These are phyloP conservation scores for Mirounga angustirostris DNA, from an alignment of 2,113 vertebrate genomes.

Conservation along the genomic window DNA sequence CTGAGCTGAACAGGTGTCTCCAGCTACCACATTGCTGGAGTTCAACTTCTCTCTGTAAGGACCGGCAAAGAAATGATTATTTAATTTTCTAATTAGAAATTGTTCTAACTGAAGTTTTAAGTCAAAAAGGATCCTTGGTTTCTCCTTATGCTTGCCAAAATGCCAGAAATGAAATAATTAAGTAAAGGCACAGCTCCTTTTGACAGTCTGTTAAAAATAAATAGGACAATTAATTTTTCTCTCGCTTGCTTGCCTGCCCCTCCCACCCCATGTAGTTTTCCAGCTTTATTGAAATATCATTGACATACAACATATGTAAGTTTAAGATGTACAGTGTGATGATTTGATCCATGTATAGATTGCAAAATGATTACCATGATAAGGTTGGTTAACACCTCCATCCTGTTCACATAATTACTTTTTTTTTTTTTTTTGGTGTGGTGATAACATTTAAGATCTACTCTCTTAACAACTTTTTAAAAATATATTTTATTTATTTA, in stretches of 20 bases:
- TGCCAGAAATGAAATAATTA: background rate
- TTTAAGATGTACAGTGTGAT: background rate
- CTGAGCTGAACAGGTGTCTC: background rate
- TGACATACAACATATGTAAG: background rate
- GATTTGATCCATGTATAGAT: background rate
- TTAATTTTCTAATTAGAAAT: background rate
- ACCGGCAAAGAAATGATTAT: background rate
- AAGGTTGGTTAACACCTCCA: background rate
- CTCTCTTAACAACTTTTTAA: background rate
- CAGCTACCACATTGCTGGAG: background rate
- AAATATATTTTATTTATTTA: too few species aligned
- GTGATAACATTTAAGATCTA: background rate
- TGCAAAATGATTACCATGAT: background rate
- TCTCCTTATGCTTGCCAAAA: background rate
- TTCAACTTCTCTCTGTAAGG: background rate
- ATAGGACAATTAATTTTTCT: background rate
- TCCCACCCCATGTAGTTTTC: background rate
- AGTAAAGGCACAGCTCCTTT: background rate
- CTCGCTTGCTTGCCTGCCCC: background rate
- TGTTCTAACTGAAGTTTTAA: background rate
- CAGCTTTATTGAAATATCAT: background rate
- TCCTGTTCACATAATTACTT: background rate
- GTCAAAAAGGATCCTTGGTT: background rate
- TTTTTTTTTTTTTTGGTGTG: background rate
- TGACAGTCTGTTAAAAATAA: background rate